Evolutionary conservation across 1,140 invertebrate species (phyloP).

Genomic region (Penaeus chinensis): DNA sequence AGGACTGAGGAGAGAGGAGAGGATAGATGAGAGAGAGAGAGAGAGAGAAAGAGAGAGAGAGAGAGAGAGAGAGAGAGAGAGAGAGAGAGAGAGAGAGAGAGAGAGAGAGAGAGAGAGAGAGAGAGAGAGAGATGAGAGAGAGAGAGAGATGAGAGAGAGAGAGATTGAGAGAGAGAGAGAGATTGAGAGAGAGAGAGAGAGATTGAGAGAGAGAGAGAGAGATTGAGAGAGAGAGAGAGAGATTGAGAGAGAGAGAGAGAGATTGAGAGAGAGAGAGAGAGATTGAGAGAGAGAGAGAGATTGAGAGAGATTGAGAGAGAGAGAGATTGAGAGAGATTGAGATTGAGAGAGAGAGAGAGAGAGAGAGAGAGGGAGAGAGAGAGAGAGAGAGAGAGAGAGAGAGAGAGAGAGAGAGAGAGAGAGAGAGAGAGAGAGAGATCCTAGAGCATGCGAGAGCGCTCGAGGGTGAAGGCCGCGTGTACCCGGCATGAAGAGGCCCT

Average conservation of each 20-base stretch:
- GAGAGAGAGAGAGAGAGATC: no score
- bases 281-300: slow-evolving; percentile 26
- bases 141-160: slow-evolving; percentile 15
- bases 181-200: no score
- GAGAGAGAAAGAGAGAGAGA: background rate
- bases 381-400: no score
- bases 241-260: background rate
- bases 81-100: slow-evolving; percentile 16
- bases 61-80: background rate
- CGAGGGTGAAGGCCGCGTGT: no score
- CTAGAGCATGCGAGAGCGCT: no score
- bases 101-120: slow-evolving; percentile 26
- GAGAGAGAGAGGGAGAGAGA: no score
- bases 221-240: background rate
- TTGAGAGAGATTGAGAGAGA: background rate
- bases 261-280: background rate
- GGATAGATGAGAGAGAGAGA: background rate
- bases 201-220: background rate
- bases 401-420: no score
- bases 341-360: no score
- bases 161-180: background rate
- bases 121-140: background rate
- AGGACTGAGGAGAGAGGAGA: background rate
- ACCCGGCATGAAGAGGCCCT: no score
- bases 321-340: no score